Evolutionary conservation across 2,888 invertebrate genomes (phyloP), one percentile per base, ranked within the genome.

Genomic region (Nomada fabriciana): DNA sequence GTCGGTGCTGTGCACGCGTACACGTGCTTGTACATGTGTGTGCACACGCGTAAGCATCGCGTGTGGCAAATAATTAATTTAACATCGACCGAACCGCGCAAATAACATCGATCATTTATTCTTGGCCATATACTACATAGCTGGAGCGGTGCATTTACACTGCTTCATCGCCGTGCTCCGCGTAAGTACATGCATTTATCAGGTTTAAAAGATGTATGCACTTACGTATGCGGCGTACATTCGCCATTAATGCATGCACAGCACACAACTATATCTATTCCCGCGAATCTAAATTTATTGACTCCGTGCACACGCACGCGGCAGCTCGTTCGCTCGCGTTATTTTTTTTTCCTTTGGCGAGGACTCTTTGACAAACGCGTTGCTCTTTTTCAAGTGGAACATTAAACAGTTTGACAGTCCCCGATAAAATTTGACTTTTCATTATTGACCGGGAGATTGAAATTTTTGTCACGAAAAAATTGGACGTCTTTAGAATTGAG

Each of bases 21-120:
- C 7, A 13, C 47, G 47, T n/a, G 18, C 4, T 9, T 23, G 13
- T 15, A 23, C 15, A 15, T 3, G 36, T 13, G 11, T 1, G 10
- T n/a, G 52, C 29, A 10, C 47, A 23, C 29, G n/a, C 50, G 47
- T 23, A 20, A 36, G n/a, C 59, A 70, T 74, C 64, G 63, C 72
- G 53, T 70, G 65, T 43, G 59, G 65, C 68, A 65, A 82, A 76
- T 83, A 81, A 83, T 83, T 83, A 83, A 83, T 84, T 79, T 84
- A 84, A 83, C 83, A 83, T 76, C 72, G 79, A 69, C 15, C 79
- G 63, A 64, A 55, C 71, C 78, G 75, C 72, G 79, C 78, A 73
- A 78, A 79, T 76, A 84, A 84, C 79, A 84, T 83, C 79, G 83
- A 84, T 84, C 75, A 79, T 83, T 84, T 79, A 84, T 84, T 84